Evolutionary conservation across 2,797 vertebrate genomes (phyloP), one percentile per base, ranked within the genome.

Genomic region (Falco peregrinus): DNA sequence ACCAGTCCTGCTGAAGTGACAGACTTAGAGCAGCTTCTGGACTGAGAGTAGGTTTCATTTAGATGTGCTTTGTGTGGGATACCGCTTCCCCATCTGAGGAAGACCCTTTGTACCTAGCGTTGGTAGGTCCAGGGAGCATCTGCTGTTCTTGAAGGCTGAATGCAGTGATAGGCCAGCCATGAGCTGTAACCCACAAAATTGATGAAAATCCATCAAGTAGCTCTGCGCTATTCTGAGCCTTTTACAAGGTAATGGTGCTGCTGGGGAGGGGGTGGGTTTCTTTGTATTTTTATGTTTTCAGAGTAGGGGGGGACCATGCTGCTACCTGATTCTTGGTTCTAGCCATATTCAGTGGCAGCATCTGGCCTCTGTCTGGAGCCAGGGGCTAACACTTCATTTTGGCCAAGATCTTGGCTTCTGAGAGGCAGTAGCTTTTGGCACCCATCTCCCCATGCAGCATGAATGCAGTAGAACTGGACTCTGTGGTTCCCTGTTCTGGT

Each of bases 171-270:
- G 25, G 17, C 28, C 53, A 64, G 43, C 54, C 26, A 15, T 39
- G 64, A 78, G 25, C 26, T 35, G 21, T 61, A 76, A 75, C 31
- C 5, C 9, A 67, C 45, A 63, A 65, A 28, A 28, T 15, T 70
- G 43, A 14, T 51, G 59, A 76, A 84, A 89, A 51, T n/a, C 56
- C 13, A 29, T 43, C 17, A 24, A 68, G 8, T 50, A 56, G 10
- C 19, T 90, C 43, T 73, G 12, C 12, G 1, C 16, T 56, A 2
- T 84, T 71, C 13, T 64, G 50, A 88, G 10, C 37, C 73, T 41
- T 64, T 64, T 89, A n/a, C 3, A 21, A 68, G 18, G 14, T 18
- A 29, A 1, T 17, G n/a, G 26, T 0, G 0, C 22, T 61, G 13
- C 29, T 53, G 59, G 15, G 16, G 57, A 73, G 18, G 10, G 47